Conservation (phyloP, 2,113 vertebrate species). For the Etia nguti region DNA sequence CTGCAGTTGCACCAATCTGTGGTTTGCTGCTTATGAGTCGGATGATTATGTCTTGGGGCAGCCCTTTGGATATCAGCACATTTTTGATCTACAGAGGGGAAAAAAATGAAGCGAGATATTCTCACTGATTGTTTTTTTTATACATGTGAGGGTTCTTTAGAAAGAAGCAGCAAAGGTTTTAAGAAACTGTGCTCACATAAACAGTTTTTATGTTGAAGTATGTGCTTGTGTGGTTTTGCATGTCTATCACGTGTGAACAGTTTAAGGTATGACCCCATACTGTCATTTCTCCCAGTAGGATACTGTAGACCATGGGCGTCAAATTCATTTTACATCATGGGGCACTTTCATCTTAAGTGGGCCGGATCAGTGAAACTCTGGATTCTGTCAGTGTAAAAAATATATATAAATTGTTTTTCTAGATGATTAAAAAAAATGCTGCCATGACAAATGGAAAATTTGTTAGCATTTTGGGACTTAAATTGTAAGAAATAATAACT, state of each 20-base stretch:
- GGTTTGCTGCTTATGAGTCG: fast-evolving
- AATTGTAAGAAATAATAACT: neutral
- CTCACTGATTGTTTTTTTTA: fast-evolving
- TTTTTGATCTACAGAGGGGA: neutral
- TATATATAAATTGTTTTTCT: neutral
- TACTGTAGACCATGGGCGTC: neutral
- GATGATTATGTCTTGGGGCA: neutral
- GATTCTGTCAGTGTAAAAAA: neutral
- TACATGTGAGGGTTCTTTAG: neutral
- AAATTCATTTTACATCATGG: neutral
- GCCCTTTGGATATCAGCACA: neutral
- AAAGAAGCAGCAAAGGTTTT: neutral
- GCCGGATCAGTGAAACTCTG: neutral
- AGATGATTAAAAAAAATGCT: neutral
- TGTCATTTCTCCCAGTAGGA: fast-evolving
- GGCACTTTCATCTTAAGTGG: neutral
- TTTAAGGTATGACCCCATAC: neutral
- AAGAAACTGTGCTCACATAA: neutral
- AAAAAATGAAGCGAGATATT: neutral
- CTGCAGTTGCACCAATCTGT: fast-evolving
- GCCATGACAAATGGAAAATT: neutral
- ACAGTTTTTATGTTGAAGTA: neutral
- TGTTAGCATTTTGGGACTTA: neutral
- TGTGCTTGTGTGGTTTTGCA: neutral
- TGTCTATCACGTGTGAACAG: neutral